These are phyloP conservation scores for Lucilia sericata DNA, from an alignment of 1,140 invertebrate genomes.

Conservation along the genomic window DNA sequence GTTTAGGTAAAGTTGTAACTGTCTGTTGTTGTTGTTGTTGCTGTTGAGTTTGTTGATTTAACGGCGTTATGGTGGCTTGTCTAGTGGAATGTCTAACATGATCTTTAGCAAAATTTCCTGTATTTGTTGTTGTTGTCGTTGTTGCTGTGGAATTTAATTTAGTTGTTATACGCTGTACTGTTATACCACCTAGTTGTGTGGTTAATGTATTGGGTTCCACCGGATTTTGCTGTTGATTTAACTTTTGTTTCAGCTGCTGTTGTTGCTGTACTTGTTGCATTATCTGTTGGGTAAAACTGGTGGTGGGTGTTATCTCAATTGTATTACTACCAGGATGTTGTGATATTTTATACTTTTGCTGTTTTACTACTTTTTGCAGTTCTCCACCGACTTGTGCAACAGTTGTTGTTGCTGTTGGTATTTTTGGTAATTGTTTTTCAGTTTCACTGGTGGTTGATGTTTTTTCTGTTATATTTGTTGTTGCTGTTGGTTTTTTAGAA, in stretches of 20 bases:
- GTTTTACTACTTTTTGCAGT: conserved; percentile 15
- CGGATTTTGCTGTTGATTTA: conserved; percentile 46
- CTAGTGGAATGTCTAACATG: neutral
- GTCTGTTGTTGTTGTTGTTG: neutral
- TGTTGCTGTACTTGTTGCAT: conserved; percentile 50
- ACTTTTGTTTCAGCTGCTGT: conserved; percentile 40
- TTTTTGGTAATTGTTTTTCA: conserved; percentile 45
- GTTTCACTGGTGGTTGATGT: conserved; percentile 49
- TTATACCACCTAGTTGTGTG: conserved; percentile 50
- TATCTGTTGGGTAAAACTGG: conserved; percentile 53
- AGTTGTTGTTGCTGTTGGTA: neutral
- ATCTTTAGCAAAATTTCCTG: neutral
- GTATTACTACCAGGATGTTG: conserved; percentile 43
- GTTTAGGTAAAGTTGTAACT: conserved; percentile 48
- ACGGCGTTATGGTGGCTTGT: conserved; percentile 2
- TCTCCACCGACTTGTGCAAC: neutral
- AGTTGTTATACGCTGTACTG: conserved; percentile 59
- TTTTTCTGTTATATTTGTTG: conserved; percentile 39
- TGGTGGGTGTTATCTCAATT: conserved; percentile 48
- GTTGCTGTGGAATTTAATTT: conserved; percentile 40
- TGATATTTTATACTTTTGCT: conserved; percentile 47
- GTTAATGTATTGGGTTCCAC: conserved; percentile 39
- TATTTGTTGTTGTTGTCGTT: neutral
- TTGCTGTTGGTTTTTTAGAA: neutral
- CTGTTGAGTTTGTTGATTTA: conserved; percentile 20